Evolutionary conservation across 1,140 invertebrate genomes (phyloP), one percentile per base, ranked within the genome.

Genomic region (Leptestheria dahalacensis): DNA sequence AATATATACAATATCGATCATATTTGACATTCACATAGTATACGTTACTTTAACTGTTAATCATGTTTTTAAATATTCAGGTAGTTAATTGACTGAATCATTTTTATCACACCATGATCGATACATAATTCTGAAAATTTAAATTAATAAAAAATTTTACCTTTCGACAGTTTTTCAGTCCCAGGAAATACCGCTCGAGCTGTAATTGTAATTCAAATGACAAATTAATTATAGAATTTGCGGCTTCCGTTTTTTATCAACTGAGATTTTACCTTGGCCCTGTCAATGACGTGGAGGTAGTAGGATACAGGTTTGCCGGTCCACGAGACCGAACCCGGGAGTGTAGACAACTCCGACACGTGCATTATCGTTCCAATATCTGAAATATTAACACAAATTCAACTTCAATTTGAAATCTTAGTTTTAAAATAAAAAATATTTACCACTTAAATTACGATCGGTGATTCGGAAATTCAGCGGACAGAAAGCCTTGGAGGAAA

Each of bases 301-400:
- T 97, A 99, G 54, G 91, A 91, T 63, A 99, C 93, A 50, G 93
- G 91, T 74, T 94, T 96, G 57, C 90, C 90, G 61, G 95, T 98
- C 95, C 94, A 99, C 4, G 92, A 97, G 41, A 99, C 94, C 3
- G 91, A 95, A 64, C 92, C 93, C 68, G 85, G 84, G 54, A 96
- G 72, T 6, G 94, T 92, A 61, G 90, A 86, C 82, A 97, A 86
- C 74, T 96, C 91, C 50, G 87, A 88, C 9, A 98, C 92, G 70
- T 96, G 90, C 90, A 98, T 96, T 68, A 98, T 98, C 47, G 93
- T 95, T 58, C 93, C 94, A 70, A 97, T 97, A 77, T 98, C 94
- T 81, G 79, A 41, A 23, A 61, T 61, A 50, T 2, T 15, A 61
- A 11, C 18, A 23, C 48, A 62, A 62, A n/a, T 23, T 28, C 57